Evolutionary conservation across 2,797 vertebrate species (phyloP).

Genomic region (Chelon auratus): DNA sequence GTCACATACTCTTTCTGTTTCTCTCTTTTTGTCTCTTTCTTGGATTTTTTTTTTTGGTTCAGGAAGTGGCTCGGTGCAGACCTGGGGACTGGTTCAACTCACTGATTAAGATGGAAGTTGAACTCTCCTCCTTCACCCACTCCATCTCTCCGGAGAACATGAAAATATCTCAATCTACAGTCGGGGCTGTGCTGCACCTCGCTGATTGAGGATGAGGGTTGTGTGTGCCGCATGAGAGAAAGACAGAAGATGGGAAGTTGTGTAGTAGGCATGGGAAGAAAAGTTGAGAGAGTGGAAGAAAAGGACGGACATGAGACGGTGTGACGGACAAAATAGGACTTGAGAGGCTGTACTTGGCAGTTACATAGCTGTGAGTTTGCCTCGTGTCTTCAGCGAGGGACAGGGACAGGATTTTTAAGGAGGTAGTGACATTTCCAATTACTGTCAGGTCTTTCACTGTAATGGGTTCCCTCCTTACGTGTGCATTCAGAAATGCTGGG

Average conservation of each 20-base stretch:
- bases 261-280: conserved; percentile 21
- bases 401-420: conserved; percentile 27
- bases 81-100: conserved; percentile 36
- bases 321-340: conserved; percentile 35
- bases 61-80: conserved; percentile 31
- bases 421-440: conserved; percentile 66
- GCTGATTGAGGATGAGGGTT: conserved; percentile 53
- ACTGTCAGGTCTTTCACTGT: conserved; percentile 45
- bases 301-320: conserved; percentile 13
- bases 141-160: conserved; percentile 51
- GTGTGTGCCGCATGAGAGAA: conserved; percentile 25
- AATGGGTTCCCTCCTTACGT: conserved; percentile 21
- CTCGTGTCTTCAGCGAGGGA: conserved; percentile 33
- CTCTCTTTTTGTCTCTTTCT: conserved; percentile 22
- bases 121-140: conserved; percentile 30
- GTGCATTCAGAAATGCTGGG: conserved; percentile 26
- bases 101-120: conserved; percentile 58
- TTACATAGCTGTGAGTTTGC: conserved; percentile 27
- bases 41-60: not conserved
- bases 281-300: conserved; percentile 11
- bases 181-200: conserved; percentile 49
- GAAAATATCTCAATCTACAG: conserved; percentile 61
- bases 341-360: conserved; percentile 37
- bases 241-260: conserved; percentile 9
- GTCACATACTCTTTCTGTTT: conserved; percentile 15